Evolutionary conservation across 2,888 invertebrate species (phyloP).

Genomic region (Caenorhabditis sp.): DNA sequence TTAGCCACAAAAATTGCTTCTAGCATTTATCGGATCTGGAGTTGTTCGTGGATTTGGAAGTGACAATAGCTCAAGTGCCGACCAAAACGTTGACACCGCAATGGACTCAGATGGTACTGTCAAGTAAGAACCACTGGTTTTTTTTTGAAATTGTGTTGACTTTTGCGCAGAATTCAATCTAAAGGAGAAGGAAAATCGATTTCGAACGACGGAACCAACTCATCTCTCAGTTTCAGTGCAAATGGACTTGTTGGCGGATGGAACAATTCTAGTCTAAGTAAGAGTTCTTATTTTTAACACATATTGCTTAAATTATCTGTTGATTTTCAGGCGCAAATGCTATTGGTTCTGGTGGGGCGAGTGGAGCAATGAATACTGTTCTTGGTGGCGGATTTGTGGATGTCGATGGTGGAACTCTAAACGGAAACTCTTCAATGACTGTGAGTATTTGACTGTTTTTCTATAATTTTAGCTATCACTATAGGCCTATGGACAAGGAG

Average conservation of each 20-base stretch:
- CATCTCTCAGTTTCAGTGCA: constrained; percentile 62
- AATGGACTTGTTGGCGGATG: constrained; percentile 61
- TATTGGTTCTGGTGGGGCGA: constrained; percentile 59
- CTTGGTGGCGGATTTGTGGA: constrained; percentile 62
- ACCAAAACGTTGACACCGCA: constrained; percentile 68
- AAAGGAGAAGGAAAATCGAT: constrained; percentile 66
- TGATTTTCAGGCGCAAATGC: constrained; percentile 57
- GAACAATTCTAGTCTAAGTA: constrained; percentile 64
- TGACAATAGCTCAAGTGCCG: constrained; percentile 66
- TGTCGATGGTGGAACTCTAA: constrained; percentile 49
- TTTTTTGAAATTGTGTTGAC: constrained; percentile 14
- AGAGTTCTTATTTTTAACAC: too few relatives aligned
- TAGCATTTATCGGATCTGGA: constrained; percentile 73
- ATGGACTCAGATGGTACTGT: constrained; percentile 68
- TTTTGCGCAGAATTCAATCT: constrained; percentile 61
- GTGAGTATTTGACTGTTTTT: constrained; percentile 13
- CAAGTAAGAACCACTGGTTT: constrained; percentile 1
- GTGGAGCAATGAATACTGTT: constrained; percentile 66
- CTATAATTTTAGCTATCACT: not conserved
- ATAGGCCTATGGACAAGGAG: constrained; percentile 58
- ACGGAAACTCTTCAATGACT: constrained; percentile 66
- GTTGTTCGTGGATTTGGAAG: constrained; percentile 67
- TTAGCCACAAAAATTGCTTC: not conserved
- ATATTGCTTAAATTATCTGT: not conserved
- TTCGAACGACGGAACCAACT: constrained; percentile 59